Percentiles rank a stretch among this genome's conserved stretches.
Conservation (phyloP, 2,888 invertebrate species). For the Saturnia japonica region DNA sequence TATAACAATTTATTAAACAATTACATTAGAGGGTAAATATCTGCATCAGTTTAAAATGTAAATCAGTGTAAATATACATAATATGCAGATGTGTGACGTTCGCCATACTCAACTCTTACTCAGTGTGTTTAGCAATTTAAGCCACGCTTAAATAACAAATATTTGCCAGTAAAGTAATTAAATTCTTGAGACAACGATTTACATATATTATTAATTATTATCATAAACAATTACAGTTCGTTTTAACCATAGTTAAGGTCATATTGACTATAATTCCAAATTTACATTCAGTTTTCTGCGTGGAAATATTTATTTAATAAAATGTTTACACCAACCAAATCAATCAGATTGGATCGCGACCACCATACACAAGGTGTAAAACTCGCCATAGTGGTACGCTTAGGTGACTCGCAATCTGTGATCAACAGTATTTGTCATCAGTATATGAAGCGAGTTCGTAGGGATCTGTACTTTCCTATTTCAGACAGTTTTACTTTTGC, state of each 20-base stretch:
- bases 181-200: not conserved
- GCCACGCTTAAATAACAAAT: not conserved
- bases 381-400: too few relatives aligned
- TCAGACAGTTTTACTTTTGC: too few relatives aligned
- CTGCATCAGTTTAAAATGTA: not conserved
- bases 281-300: not conserved
- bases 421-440: too few relatives aligned
- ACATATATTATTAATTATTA: slow-evolving; percentile 1
- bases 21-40: not conserved
- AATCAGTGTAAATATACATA: slow-evolving; percentile 2
- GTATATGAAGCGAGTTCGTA: too few relatives aligned
- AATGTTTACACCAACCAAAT: not conserved
- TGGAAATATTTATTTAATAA: not conserved
- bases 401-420: too few relatives aligned
- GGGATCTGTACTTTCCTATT: too few relatives aligned
- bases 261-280: not conserved
- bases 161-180: slow-evolving; percentile 5
- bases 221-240: not conserved
- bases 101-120: not conserved
- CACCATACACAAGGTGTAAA: too few relatives aligned
- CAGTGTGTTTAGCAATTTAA: slow-evolving; percentile 1
- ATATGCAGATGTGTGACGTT: not conserved
- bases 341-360: too few relatives aligned
- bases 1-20: not conserved
- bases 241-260: not conserved